Evolutionary conservation across 1,140 invertebrate species (phyloP).

Genomic region (Trachymyrmex cornetzi): DNA sequence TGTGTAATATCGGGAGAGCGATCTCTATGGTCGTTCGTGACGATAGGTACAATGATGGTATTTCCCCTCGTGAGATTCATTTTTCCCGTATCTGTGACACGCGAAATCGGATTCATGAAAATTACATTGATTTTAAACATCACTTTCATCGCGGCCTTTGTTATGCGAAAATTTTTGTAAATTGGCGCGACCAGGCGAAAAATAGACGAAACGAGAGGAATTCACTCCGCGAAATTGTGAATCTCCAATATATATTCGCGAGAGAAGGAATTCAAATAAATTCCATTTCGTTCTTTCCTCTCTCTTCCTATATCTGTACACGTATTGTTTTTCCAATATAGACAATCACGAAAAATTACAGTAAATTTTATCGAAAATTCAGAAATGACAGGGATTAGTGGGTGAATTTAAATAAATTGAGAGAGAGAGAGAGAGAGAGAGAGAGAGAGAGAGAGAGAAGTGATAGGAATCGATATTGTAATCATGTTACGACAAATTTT

Average conservation of each 20-base stretch:
- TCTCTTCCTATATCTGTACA: neutral
- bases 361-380: neutral
- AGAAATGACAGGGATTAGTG: neutral
- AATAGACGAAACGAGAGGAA: neutral
- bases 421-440: neutral
- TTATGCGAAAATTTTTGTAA: neutral
- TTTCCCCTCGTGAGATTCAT: neutral
- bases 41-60: neutral
- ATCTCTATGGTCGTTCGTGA: conserved; percentile 9
- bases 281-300: neutral
- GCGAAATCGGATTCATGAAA: neutral
- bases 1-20: conserved; percentile 15
- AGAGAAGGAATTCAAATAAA: neutral
- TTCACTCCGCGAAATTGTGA: neutral
- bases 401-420: neutral
- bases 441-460: neutral
- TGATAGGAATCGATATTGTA: neutral
- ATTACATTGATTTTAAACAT: conserved; percentile 23
- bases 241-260: neutral
- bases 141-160: neutral
- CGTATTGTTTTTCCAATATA: neutral
- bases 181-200: neutral
- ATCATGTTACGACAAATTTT: neutral
- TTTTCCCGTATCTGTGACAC: neutral
- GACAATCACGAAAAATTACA: neutral